Evolutionary conservation across 2,113 vertebrate species (phyloP).

Genomic region (Pseudorasbora parva): DNA sequence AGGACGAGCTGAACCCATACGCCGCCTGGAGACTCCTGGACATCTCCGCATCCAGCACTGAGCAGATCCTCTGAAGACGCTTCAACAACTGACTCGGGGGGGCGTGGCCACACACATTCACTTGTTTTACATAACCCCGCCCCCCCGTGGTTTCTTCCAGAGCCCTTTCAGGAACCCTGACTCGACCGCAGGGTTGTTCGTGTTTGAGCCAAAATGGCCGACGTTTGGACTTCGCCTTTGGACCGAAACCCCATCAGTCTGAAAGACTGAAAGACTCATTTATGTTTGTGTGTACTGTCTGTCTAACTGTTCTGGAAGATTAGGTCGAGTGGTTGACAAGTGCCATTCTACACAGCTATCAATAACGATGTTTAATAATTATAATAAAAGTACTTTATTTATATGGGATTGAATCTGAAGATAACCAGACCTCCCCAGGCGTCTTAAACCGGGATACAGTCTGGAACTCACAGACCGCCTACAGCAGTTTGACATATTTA

Average conservation of each 20-base stretch:
- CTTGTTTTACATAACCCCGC: neutral
- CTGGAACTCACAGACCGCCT: neutral
- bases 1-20: slow-evolving; percentile 90
- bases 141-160: neutral
- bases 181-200: slow-evolving; percentile 2
- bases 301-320: slow-evolving; percentile 1
- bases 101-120: neutral
- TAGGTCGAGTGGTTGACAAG: slow-evolving; percentile 1
- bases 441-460: neutral
- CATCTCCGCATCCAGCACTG: slow-evolving; percentile 90
- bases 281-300: slow-evolving; percentile 2
- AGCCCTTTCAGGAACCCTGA: slow-evolving; percentile 7
- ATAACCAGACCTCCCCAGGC: neutral
- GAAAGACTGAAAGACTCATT: slow-evolving; percentile 32
- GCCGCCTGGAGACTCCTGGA: slow-evolving; percentile 94
- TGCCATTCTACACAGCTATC: slow-evolving; percentile 32
- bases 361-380: slow-evolving; percentile 13
- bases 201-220: neutral
- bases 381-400: slow-evolving; percentile 36
- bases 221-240: slow-evolving; percentile 17
- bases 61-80: slow-evolving; percentile 88
- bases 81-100: neutral
- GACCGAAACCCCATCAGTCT: slow-evolving; percentile 3
- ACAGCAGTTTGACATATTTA: neutral
- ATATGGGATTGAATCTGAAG: slow-evolving; percentile 14